Evolutionary conservation across 2,113 vertebrate genomes (phyloP), one percentile per base, ranked within the genome.

Genomic region (Prochilodus magdalenae): DNA sequence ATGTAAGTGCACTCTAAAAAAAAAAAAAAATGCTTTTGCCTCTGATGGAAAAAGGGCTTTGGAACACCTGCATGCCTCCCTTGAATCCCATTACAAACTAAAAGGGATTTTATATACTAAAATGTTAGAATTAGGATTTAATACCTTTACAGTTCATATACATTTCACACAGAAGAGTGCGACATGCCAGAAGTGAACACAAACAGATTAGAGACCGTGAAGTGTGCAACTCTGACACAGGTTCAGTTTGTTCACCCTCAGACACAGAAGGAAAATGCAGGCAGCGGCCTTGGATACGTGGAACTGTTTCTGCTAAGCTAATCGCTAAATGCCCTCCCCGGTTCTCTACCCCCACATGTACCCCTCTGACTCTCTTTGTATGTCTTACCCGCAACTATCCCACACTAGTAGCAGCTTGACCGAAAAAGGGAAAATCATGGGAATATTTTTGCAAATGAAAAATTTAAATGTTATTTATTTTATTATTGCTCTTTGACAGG

Each of bases 371-470:
- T 24, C 47, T 53, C 55, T 53, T 69, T 77, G 47, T 74, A 73
- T 86, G 84, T 89, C 73, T 86, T 82, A 86, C 83, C 83, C 84
- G 88, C 76, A 89, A 87, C 60, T 70, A 79, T 88, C 75, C 77
- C 84, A 89, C 87, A 91, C 89, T 87, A 84, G 82, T 84, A 89
- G 77, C 76, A 90, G 78, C 75, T 72, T 79, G 29, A 77, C 84
- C 78, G 79, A 76, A 27, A n/a, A 85, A 77, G 13, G 47, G 24
- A 73, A 75, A 73, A 79, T 72, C 73, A 60, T 75, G 76, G 84
- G 80, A 85, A 79, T 88, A 83, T 88, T 90, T 90, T 91, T 91
- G 86, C 91, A 91, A 85, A 88, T 84, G 84, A 85, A 82, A 63
- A 73, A 82, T 86, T 75, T 85, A 78, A 75, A 86, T 84, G 47